Evolutionary conservation across 2,888 invertebrate genomes (phyloP).

Genomic region (Drosophila anceps): DNA sequence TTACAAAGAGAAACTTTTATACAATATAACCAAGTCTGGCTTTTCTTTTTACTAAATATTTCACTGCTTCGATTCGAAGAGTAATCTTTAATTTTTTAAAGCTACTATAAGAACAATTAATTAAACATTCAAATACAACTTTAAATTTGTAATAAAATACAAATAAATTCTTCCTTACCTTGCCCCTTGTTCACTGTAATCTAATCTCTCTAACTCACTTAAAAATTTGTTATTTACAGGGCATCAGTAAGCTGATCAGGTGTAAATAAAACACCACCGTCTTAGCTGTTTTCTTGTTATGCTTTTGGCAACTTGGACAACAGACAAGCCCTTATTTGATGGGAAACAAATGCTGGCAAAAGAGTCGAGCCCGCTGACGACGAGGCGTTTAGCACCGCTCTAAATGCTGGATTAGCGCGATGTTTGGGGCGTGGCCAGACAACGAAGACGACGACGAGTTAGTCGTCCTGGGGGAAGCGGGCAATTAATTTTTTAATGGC

Average conservation of each 20-base stretch:
- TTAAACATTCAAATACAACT: too few species aligned
- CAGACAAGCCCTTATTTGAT: slow-evolving; percentile 71
- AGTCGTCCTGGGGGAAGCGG: slow-evolving; percentile 56
- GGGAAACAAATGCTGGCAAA: slow-evolving; percentile 57
- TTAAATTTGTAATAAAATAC: too few species aligned
- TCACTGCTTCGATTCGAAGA: background rate
- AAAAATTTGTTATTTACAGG: slow-evolving; percentile 6
- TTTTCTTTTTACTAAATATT: background rate
- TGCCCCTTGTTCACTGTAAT: background rate
- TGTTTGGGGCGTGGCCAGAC: slow-evolving; percentile 70
- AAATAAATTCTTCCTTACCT: background rate
- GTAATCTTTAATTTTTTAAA: too few species aligned
- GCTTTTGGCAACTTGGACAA: slow-evolving; percentile 54
- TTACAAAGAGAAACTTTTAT: background rate
- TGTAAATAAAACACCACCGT: too few species aligned
- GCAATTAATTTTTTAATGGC: slow-evolving; percentile 81
- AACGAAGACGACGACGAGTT: slow-evolving; percentile 16
- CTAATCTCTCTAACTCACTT: too few species aligned
- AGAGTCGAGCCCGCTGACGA: slow-evolving; percentile 23
- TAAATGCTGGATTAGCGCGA: slow-evolving; percentile 71
- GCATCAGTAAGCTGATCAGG: slow-evolving; percentile 8
- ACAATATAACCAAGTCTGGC: background rate
- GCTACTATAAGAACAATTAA: too few species aligned
- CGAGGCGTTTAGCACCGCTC: slow-evolving; percentile 59
- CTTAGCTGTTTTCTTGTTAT: slow-evolving; percentile 40